phyloP scores from a whole-genome alignment of 2,797 vertebrate genomes.

The Pseudomugil tenellus region DNA sequence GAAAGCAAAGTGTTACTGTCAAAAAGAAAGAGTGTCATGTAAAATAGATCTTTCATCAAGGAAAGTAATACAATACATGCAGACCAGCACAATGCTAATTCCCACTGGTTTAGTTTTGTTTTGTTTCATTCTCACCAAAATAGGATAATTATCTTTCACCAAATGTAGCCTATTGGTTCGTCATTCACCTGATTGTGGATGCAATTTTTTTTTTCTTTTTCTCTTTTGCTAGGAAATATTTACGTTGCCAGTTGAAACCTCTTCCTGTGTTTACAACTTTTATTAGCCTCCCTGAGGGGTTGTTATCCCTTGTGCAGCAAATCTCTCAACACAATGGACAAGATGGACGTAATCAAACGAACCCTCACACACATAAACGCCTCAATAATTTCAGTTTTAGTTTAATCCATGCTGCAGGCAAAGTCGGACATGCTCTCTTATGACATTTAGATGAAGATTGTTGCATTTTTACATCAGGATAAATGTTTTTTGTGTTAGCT shows the following conservation, averaged over 20 bases:
- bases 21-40: conserved; percentile 8
- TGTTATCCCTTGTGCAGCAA: conserved; percentile 42
- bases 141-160: conserved; percentile 1
- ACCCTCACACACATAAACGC: conserved; percentile 13
- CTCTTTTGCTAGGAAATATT: conserved; percentile 70
- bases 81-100: neutral
- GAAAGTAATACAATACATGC: neutral
- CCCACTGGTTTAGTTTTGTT: neutral
- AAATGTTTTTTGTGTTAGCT: conserved; percentile 32
- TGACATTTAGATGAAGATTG: conserved; percentile 53
- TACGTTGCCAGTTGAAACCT: conserved; percentile 68
- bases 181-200: conserved; percentile 42
- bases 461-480: conserved; percentile 36
- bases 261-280: conserved; percentile 69
- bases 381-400: conserved; percentile 36
- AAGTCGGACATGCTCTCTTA: conserved; percentile 40
- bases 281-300: conserved; percentile 55
- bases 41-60: conserved; percentile 3
- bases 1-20: conserved; percentile 7
- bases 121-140: conserved; percentile 6
- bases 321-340: conserved; percentile 33
- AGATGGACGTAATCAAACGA: conserved; percentile 28
- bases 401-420: conserved; percentile 57
- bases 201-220: conserved; percentile 13
- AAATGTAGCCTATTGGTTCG: conserved; percentile 1